These are phyloP conservation scores for Apodemia mormo DNA, from an alignment of 2,888 invertebrate genomes.

Conservation along the genomic window DNA sequence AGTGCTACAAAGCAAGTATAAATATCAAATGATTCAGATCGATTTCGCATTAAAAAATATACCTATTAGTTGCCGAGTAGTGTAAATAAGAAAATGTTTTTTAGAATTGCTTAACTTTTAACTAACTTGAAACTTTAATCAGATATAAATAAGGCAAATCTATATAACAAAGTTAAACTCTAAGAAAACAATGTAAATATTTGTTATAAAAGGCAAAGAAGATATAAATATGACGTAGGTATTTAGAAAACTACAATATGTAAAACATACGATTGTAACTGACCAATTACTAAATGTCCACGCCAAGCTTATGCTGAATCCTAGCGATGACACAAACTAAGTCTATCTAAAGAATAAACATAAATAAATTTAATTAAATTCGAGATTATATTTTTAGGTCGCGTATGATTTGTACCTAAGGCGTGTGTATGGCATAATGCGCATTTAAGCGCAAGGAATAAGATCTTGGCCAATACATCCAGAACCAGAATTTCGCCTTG, in stretches of 20 bases:
- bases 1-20: not conserved
- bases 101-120: too few relatives aligned
- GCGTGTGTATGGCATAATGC: constrained; percentile 40
- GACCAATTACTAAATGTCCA: constrained; percentile 9
- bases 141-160: not conserved
- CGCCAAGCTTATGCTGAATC: constrained; percentile 15
- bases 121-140: not conserved
- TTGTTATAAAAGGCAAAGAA: not conserved
- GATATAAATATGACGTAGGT: too few relatives aligned
- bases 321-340: constrained; percentile 30
- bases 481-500: not conserved
- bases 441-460: not conserved
- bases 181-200: too few relatives aligned
- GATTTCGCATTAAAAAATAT: not conserved
- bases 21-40: not conserved
- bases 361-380: constrained; percentile 60
- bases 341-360: constrained; percentile 59
- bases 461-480: not conserved
- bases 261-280: not conserved
- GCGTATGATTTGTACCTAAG: constrained; percentile 41
- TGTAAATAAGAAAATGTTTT: too few relatives aligned
- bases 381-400: constrained; percentile 44
- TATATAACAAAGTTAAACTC: not conserved
- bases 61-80: not conserved
- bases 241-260: too few relatives aligned